These are phyloP conservation scores for Anguilla anguilla DNA, from an alignment of 2,797 vertebrate species.

Conservation along the genomic window DNA sequence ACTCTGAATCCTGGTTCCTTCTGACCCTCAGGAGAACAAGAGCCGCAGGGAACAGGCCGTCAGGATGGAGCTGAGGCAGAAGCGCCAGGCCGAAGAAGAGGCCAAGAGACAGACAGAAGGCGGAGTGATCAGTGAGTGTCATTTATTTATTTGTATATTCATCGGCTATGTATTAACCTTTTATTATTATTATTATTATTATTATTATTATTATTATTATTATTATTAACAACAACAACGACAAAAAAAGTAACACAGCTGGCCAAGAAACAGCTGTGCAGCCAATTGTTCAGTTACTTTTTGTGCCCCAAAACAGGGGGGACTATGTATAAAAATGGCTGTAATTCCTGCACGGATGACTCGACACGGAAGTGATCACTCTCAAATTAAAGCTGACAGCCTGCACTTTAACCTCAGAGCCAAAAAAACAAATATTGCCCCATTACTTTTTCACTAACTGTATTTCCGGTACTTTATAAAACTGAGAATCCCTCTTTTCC, in stretches of 20 bases:
- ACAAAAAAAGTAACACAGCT: too few relatives aligned
- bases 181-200: background rate
- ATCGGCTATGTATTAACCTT: background rate
- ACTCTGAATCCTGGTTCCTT: slow-evolving; percentile 23
- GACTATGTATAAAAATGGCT: background rate
- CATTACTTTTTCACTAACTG: background rate
- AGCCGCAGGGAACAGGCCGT: slow-evolving; percentile 86
- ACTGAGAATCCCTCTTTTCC: background rate
- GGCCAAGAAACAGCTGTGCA: too few relatives aligned
- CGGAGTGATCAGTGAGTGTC: slow-evolving; percentile 89
- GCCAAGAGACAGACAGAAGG: slow-evolving; percentile 87
- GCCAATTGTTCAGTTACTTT: background rate
- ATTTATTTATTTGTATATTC: background rate
- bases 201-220: background rate
- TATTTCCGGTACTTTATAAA: background rate
- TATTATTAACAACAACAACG: too few relatives aligned
- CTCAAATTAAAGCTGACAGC: background rate
- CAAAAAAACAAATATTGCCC: too few relatives aligned
- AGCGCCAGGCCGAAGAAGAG: slow-evolving; percentile 89
- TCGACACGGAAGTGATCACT: background rate
- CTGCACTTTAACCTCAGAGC: background rate
- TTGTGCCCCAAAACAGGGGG: background rate
- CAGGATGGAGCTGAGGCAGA: slow-evolving; percentile 90
- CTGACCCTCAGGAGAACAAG: slow-evolving; percentile 85
- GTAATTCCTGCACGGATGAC: background rate